Evolutionary conservation across 2,113 vertebrate genomes (phyloP).

Genomic region (Thamnophis sirtalis): DNA sequence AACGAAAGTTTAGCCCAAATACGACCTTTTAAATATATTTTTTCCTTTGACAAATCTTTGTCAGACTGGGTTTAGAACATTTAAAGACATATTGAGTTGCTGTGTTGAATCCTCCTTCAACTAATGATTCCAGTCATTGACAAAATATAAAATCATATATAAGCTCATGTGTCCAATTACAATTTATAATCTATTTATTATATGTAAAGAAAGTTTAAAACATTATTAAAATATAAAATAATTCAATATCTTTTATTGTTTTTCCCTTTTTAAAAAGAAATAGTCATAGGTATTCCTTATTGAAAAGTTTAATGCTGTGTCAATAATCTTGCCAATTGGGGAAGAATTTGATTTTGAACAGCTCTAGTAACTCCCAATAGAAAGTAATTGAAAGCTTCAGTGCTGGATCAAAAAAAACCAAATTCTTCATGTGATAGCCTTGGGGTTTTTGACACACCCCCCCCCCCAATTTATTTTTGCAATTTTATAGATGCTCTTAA

Average conservation of each 20-base stretch:
- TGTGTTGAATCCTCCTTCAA: background rate
- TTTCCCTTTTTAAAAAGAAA: background rate
- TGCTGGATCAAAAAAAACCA: background rate
- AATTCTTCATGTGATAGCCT: background rate
- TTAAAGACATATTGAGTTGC: background rate
- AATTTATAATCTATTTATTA: background rate
- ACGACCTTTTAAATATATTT: background rate
- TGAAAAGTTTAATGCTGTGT: background rate
- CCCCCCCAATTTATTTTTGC: too few relatives aligned
- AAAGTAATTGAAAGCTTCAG: background rate
- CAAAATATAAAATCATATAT: background rate
- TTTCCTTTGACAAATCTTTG: background rate
- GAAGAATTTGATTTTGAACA: background rate
- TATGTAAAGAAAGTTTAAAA: background rate
- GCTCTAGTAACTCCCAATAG: background rate
- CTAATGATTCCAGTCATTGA: background rate
- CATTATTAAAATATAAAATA: background rate
- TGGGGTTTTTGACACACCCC: background rate
- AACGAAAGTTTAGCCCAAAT: background rate
- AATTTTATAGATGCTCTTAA: constrained; percentile 11
- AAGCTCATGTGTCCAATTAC: background rate
- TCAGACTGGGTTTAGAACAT: background rate
- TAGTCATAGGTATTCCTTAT: background rate
- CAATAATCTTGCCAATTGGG: background rate
- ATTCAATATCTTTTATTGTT: background rate